Base-by-base conservation (phyloP, 2,797 vertebrate genomes). In the Acanthurus lineatus region DNA sequence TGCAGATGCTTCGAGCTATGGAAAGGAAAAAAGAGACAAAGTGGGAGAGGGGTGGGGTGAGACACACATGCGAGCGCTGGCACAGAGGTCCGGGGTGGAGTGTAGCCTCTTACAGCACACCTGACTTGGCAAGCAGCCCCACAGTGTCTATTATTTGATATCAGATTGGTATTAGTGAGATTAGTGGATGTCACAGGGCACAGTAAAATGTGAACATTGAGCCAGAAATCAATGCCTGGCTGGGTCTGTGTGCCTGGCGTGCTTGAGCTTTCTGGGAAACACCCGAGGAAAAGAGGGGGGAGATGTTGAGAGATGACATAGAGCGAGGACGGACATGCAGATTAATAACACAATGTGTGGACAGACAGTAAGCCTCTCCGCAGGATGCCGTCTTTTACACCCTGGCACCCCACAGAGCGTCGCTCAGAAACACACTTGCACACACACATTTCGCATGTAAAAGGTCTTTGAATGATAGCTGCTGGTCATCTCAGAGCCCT, bases 151-250 rank as follows among this genome's bases (percentile, higher is more conserved):
- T 92, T 88, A 90, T 94, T 86, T 90, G 81, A 84, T 89, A 88
- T 91, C 85, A 90, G 85, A 86, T 76, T 84, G 85, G 90, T 87
- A 89, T 92, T 93, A 92, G 82, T 48, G 80, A 90, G 91, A 93
- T 92, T 86, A 91, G 76, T 85, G 85, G 86, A 86, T 92, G 92
- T 93, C 89, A 88, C 83, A 83, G 86, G 80, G 86, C 85, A 82
- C 59, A 78, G 78, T 77, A 83, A 92, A 90, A 91, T 86, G 81
- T 71, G 84, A 85, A 90, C 84, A 80, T 65, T 69, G 68, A 91
- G 91, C 91, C 89, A 90, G 84, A 76, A 89, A 89, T 94, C 91
- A 79, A 91, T 93, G 66, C 53, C 83, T 85, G 83, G 88, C 81
- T 72, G 61, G 56, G 54, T 75, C 63, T 69, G 74, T 88, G 85